Evolutionary conservation across 2,113 vertebrate genomes (phyloP), one percentile per base, ranked within the genome.

Genomic region (Spea bombifrons): DNA sequence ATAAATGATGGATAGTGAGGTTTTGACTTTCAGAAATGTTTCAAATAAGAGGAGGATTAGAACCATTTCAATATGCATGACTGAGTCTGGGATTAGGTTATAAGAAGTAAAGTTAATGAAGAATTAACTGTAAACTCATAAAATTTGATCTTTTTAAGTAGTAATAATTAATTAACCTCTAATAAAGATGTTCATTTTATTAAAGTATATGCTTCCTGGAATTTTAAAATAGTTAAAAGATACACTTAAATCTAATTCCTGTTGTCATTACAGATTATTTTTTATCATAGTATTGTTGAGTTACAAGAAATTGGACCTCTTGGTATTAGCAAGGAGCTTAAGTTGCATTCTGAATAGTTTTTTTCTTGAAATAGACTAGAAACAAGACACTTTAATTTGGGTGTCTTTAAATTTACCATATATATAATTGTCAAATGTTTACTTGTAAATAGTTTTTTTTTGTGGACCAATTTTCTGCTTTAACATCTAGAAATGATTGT

Each of bases 41-140:
- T 71, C 57, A 71, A 78, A 71, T 71, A 78, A 71, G 68, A 16
- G 17, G 13, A 78, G 68, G 76, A 71, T 78, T 78, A 78, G 57
- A 64, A 50, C 47, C 44, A 50, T 52, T 75, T 55, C 43, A 67
- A 47, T 67, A 17, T 64, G 67, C 76, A 78, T 78, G 76, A 78
- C 68, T 78, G 76, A 78, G 47, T 78, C 57, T 52, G 16, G 61
- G 68, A 78, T 71, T 71, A 78, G 6, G 46, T 78, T 64, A 71
- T 64, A 64, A 71, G 55, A 50, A 78, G 55, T 15, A 4, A 46
- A 10, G 47, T 50, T 71, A 77, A 77, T 77, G 7, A 66, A 53
- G 66, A 63, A 77, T 77, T 77, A 77, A 71, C 59, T 17, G 47
- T 50, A 50, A 55, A 16, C 47, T 78, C 68, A 71, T 71, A 78